phyloP scores from a whole-genome alignment of 2,888 invertebrate species.

The Pollenia amentaria region DNA sequence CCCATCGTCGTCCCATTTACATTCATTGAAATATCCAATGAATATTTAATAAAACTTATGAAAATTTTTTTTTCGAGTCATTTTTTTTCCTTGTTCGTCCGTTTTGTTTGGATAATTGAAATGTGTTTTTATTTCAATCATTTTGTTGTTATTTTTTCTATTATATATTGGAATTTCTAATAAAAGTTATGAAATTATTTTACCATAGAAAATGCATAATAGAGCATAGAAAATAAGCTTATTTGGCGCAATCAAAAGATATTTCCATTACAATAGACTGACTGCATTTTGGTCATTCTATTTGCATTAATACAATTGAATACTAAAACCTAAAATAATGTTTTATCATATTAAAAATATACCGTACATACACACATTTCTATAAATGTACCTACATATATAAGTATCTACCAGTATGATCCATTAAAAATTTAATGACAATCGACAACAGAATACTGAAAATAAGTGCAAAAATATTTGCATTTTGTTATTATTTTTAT shows the following conservation, averaged over 20 bases:
- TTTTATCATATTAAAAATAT: background rate
- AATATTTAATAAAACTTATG: constrained; percentile 66
- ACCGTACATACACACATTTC: background rate
- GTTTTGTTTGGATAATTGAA: constrained; percentile 10
- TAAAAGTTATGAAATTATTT: constrained; percentile 22
- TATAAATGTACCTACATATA: background rate
- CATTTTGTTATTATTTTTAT: constrained; percentile 38
- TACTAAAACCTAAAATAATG: background rate
- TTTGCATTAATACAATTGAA: constrained; percentile 7
- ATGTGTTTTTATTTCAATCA: background rate
- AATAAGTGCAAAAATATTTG: constrained; percentile 10
- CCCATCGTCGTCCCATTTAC: background rate
- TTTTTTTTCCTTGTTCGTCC: background rate
- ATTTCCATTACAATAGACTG: constrained; percentile 39
- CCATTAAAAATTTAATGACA: constrained; percentile 20
- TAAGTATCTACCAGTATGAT: background rate
- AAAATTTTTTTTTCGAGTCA: constrained; percentile 44
- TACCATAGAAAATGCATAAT: constrained; percentile 31
- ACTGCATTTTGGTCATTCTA: constrained; percentile 35
- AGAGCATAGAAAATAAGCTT: constrained; percentile 20
- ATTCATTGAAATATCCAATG: constrained; percentile 31
- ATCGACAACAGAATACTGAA: constrained; percentile 11
- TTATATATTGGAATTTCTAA: constrained; percentile 7
- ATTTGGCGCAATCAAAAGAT: constrained; percentile 36
- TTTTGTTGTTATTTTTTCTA: constrained; percentile 13